Base-by-base conservation (phyloP, 2,797 vertebrate genomes). In the Alouatta caraya region DNA sequence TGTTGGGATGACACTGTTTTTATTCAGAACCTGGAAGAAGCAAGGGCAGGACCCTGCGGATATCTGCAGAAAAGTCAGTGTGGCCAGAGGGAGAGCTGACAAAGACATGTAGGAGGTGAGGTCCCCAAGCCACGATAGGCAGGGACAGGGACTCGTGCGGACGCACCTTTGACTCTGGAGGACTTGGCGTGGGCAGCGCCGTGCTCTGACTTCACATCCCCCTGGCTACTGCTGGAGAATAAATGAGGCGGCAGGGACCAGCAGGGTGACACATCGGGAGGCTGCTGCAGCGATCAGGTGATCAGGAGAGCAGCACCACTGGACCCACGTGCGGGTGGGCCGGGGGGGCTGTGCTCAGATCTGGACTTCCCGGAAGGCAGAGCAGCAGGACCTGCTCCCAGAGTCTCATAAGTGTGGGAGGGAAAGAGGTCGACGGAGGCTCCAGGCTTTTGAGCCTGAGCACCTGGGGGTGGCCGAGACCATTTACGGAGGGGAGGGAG, bases 301-400 rank as follows among this genome's bases (percentile, higher is more conserved):
- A n/a, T n/a, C 33, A 19, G 64, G 1, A 67, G 33, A 67, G 64
- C 61, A 67, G 15, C 33, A 33, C 64, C 8, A 19, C 3, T 4
- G 30, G 39, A 78, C 15, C 42, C 5, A n/a, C 17, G 73, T 26
- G n/a, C 7, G 10, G 10, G 5, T 12, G 2, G 30, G 5, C 14
- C 55, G n/a, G 78, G n/a, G 3, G 11, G 14, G 21, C 3, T 26
- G 33, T 8, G 30, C 33, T 64, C 87, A 26, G 33, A 67, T 61
- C 26, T 0, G 26, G 55, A 22, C 17, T 8, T 22, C 1, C 1
- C 2, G 2, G 39, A 33, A 61, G 64, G 46, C 3, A 30, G 3
- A 55, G 55, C 26, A 6, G 13, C 3, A 10, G 61, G 52, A 59
- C 7, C 9, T 13, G 61, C 4, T 11, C 26, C 73, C 30, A 3